phyloP scores from a whole-genome alignment of 2,888 invertebrate genomes.

The Melanargia galathea region DNA sequence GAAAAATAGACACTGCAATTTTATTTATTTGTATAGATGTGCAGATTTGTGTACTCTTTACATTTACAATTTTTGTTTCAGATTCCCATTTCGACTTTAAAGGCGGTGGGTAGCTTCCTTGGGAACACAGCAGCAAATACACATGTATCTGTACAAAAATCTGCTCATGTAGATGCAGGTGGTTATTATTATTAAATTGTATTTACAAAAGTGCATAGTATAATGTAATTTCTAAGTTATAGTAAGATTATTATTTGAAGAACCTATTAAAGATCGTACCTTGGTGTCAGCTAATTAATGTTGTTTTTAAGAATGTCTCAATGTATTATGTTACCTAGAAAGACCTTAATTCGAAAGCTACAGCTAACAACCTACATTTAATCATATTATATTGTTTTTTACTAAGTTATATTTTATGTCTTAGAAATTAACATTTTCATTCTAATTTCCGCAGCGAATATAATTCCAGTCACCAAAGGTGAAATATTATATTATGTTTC shows the following conservation, averaged over 20 bases:
- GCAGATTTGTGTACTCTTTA: not conserved
- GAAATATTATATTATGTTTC: not conserved
- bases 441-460: not conserved
- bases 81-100: conserved; percentile 85
- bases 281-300: not conserved
- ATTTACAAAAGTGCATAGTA: not conserved
- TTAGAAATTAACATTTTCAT: not conserved
- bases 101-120: conserved; percentile 83
- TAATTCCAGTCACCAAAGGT: not conserved
- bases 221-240: not conserved
- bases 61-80: conserved; percentile 55
- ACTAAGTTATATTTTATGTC: too few relatives aligned
- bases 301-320: not conserved
- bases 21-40: too few relatives aligned
- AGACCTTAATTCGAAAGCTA: too few relatives aligned
- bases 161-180: conserved; percentile 69
- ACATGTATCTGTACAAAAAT: conserved; percentile 68
- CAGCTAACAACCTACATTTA: too few relatives aligned
- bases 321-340: too few relatives aligned
- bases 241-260: not conserved
- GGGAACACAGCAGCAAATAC: conserved; percentile 76
- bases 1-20: too few relatives aligned
- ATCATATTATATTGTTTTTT: too few relatives aligned
- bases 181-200: conserved; percentile 42
- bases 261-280: not conserved